Conservation (phyloP, 2,113 vertebrate genomes). For the Cyphomyrus plagiostoma region DNA sequence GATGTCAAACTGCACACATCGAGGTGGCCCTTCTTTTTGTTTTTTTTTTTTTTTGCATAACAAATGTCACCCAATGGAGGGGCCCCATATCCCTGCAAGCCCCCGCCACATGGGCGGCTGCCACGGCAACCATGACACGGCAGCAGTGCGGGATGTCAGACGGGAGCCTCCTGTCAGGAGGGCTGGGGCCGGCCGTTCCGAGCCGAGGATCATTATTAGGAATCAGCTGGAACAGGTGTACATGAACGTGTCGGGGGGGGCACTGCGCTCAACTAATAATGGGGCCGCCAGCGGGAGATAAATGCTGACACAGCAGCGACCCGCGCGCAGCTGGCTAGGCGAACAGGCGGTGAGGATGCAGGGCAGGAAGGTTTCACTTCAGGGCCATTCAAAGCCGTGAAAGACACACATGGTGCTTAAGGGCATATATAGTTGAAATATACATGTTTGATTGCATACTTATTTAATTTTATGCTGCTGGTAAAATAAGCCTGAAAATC, state of each 20-base stretch:
- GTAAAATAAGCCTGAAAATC: not conserved
- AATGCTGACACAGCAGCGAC: conserved; percentile 68
- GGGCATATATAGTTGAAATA: too few relatives aligned
- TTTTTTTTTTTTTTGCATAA: not conserved
- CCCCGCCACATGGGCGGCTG: not conserved
- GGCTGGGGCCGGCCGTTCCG: not conserved
- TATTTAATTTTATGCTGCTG: not conserved
- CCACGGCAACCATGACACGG: conserved; percentile 58
- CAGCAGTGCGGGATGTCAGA: conserved; percentile 46
- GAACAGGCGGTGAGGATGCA: conserved; percentile 32
- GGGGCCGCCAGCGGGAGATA: conserved; percentile 69
- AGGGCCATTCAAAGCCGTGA: not conserved
- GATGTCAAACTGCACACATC: not conserved
- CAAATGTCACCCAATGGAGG: not conserved
- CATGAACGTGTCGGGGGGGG: conserved; percentile 75
- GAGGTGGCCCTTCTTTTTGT: not conserved
- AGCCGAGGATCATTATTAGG: conserved; percentile 74
- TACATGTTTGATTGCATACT: not conserved
- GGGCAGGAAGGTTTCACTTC: conserved; percentile 23
- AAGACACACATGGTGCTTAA: not conserved
- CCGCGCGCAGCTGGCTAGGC: conserved; percentile 51
- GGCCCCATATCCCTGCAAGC: not conserved
- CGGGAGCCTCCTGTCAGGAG: not conserved
- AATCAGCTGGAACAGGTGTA: conserved; percentile 74
- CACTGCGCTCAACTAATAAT: conserved; percentile 78